phyloP scores from a whole-genome alignment of 2,888 invertebrate species.

The Dicyrtomina minuta region DNA sequence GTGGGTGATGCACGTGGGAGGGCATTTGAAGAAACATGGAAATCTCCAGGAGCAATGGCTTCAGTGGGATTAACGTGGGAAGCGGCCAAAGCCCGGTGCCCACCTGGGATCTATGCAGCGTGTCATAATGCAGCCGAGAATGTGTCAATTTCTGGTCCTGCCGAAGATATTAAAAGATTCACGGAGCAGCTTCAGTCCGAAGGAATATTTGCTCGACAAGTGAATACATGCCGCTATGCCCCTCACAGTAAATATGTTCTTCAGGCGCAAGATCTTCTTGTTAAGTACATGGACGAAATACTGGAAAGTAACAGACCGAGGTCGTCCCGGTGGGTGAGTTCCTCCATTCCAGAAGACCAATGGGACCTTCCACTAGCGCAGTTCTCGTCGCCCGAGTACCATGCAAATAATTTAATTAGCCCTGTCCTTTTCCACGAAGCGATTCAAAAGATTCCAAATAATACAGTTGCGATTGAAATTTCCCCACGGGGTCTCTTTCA shows the following conservation, averaged over 20 bases:
- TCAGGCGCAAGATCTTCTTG: not conserved
- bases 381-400: constrained; percentile 80
- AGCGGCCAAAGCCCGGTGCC: constrained; percentile 70
- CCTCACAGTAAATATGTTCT: constrained; percentile 65
- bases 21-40: constrained; percentile 54
- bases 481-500: constrained; percentile 64
- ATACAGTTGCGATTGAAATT: constrained; percentile 62
- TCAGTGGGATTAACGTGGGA: constrained; percentile 60
- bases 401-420: constrained; percentile 76
- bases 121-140: constrained; percentile 94
- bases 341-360: constrained; percentile 71
- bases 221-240: no score
- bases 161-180: constrained; percentile 67
- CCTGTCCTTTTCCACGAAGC: constrained; percentile 70
- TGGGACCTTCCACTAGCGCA: constrained; percentile 70
- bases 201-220: no score
- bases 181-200: no score
- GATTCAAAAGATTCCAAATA: constrained; percentile 60
- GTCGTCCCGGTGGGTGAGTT: constrained; percentile 78
- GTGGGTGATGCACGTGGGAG: constrained; percentile 60
- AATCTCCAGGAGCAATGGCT: constrained; percentile 58
- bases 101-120: constrained; percentile 76
- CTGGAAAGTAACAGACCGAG: constrained; percentile 57
- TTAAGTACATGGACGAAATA: constrained; percentile 18
- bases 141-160: constrained; percentile 89